Percentiles rank a stretch among this genome's conserved stretches.
These are phyloP conservation scores for Eclectus roratus DNA, from an alignment of 2,113 vertebrate species.

Conservation along the genomic window DNA sequence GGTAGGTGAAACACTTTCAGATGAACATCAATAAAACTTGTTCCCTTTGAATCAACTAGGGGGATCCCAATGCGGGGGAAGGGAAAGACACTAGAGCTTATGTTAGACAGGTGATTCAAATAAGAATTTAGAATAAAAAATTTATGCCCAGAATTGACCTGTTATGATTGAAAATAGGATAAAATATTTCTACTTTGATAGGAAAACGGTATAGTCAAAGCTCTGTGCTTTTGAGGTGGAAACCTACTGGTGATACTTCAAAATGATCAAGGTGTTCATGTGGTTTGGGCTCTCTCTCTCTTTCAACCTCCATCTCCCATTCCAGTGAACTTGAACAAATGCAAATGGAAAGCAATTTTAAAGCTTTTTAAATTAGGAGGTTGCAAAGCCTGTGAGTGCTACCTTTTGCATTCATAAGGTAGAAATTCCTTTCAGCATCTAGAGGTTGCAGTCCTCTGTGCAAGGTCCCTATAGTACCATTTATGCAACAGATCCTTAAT, in stretches of 20 bases:
- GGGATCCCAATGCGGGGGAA: accelerated
- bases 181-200: neutral
- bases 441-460: neutral
- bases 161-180: neutral
- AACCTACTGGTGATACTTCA: neutral
- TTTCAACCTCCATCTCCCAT: neutral
- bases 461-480: neutral
- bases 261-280: neutral
- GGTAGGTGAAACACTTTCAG: neutral
- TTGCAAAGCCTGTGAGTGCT: neutral
- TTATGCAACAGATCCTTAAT: neutral
- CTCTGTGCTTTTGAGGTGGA: neutral
- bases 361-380: neutral
- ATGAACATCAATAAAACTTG: neutral
- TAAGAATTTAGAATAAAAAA: neutral
- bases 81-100: neutral
- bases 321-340: neutral
- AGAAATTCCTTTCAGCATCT: neutral
- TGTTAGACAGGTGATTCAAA: neutral
- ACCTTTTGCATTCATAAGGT: neutral
- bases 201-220: neutral
- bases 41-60: neutral
- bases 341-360: neutral
- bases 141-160: neutral
- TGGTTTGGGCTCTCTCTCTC: neutral